Percentiles rank a stretch among this genome's conserved stretches.
phyloP scores from a whole-genome alignment of 1,140 invertebrate genomes.

The Pogonognathellus flavescens region DNA sequence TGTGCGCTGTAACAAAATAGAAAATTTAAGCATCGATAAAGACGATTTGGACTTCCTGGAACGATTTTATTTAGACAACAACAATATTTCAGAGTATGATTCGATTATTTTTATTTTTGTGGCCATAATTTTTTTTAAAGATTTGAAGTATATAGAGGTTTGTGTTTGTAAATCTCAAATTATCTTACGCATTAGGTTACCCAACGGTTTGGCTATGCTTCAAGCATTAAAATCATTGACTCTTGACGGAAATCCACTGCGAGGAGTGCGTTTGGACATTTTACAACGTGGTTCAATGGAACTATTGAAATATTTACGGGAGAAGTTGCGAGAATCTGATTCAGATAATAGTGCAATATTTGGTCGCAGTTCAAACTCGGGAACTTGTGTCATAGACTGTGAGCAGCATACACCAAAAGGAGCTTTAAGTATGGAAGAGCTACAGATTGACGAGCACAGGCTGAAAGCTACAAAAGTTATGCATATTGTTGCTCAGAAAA shows the following conservation, averaged over 20 bases:
- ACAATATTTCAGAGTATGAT: slow-evolving; percentile 62
- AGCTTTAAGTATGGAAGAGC: slow-evolving; percentile 43
- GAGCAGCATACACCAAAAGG: slow-evolving; percentile 26
- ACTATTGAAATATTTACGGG: slow-evolving; percentile 82
- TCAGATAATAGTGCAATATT: background rate
- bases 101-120: background rate
- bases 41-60: slow-evolving; percentile 65
- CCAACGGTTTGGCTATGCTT: slow-evolving; percentile 80
- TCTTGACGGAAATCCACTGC: slow-evolving; percentile 88
- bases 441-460: slow-evolving; percentile 72
- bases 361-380: background rate
- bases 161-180: too few relatives aligned
- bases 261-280: slow-evolving; percentile 82
- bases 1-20: slow-evolving; percentile 64
- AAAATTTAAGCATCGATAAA: slow-evolving; percentile 49
- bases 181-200: too few relatives aligned
- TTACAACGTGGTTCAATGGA: slow-evolving; percentile 84
- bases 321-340: slow-evolving; percentile 53
- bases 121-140: slow-evolving; percentile 12
- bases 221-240: slow-evolving; percentile 85
- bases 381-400: background rate
- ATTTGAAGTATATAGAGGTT: too few relatives aligned
- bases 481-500: slow-evolving; percentile 77
- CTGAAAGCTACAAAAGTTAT: slow-evolving; percentile 81
- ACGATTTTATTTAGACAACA: slow-evolving; percentile 66